Evolutionary conservation across 2,797 vertebrate species (phyloP).

Genomic region (Diceros bicornis): DNA sequence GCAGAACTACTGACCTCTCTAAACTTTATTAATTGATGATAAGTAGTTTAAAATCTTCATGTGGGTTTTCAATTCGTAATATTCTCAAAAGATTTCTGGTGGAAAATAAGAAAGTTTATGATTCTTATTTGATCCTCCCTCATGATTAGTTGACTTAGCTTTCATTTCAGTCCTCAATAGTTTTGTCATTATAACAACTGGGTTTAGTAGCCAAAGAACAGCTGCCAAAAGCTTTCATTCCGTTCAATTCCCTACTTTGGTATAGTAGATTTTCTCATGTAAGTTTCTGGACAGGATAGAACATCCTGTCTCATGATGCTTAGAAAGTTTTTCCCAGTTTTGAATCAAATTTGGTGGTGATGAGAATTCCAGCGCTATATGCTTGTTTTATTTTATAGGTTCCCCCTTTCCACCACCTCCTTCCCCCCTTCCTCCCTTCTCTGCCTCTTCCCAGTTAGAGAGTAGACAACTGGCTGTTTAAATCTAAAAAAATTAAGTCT

Average conservation of each 20-base stretch:
- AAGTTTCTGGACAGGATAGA: conserved; percentile 68
- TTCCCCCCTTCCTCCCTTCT: not conserved
- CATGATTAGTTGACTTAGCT: conserved; percentile 54
- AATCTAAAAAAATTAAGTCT: conserved; percentile 25
- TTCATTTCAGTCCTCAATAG: conserved; percentile 57
- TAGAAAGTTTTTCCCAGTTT: conserved; percentile 67
- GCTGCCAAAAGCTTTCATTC: conserved; percentile 69
- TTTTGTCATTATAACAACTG: conserved; percentile 72
- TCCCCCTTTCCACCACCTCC: not conserved
- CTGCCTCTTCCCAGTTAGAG: not conserved
- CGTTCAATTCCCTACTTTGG: conserved; percentile 24
- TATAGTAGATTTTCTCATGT: conserved; percentile 55
- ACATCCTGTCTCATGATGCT: conserved; percentile 74
- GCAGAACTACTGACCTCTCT: not conserved
- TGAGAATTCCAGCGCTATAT: conserved; percentile 50
- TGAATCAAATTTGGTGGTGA: conserved; percentile 55
- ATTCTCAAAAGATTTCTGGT: conserved; percentile 32
- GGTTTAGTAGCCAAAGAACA: conserved; percentile 29
- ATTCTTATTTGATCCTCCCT: conserved; percentile 54
- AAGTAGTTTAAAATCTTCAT: not conserved
- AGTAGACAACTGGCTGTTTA: not conserved
- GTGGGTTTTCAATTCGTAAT: not conserved
- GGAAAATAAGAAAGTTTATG: not conserved
- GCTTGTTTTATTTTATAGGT: conserved; percentile 3
- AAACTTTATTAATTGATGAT: not conserved